Conservation (phyloP, 1,140 invertebrate genomes). For the Drosophila navojoa region DNA sequence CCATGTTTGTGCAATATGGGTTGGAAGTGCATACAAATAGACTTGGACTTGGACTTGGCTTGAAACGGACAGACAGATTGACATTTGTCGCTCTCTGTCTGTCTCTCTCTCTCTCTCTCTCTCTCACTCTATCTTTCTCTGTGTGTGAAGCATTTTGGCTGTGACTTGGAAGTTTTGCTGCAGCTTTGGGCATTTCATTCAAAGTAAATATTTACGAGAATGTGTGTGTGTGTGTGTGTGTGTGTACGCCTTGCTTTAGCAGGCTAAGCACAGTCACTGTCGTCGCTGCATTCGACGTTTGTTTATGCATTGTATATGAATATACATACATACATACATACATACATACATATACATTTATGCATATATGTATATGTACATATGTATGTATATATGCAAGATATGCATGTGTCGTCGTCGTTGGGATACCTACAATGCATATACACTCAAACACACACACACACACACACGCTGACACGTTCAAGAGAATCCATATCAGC, state of each 20-base stretch:
- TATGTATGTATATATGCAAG: slow-evolving; percentile 18
- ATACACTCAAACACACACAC: slow-evolving; percentile 42
- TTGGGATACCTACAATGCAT: slow-evolving; percentile 54
- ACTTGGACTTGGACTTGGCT: slow-evolving; percentile 27
- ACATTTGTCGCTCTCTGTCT: slow-evolving; percentile 3
- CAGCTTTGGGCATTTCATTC: slow-evolving; percentile 65
- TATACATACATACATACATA: slow-evolving; percentile 15
- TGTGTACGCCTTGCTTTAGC: slow-evolving; percentile 20
- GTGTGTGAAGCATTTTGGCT: slow-evolving; percentile 36
- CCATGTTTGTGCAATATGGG: slow-evolving; percentile 16
- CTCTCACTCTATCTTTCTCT: slow-evolving; percentile 9
- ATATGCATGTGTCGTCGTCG: slow-evolving; percentile 40
- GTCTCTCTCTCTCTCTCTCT: slow-evolving; percentile 12
- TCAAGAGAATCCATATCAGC: slow-evolving; percentile 71
- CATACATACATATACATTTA: slow-evolving; percentile 6
- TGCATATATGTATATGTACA: background rate
- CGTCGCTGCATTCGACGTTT: slow-evolving; percentile 5
- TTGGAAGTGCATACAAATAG: slow-evolving; percentile 50
- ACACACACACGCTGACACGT: slow-evolving; percentile 1
- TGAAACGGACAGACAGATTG: slow-evolving; percentile 27
- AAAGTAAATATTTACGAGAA: slow-evolving; percentile 51
- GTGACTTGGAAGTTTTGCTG: slow-evolving; percentile 46
- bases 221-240: slow-evolving; percentile 1
- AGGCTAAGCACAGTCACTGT: background rate
- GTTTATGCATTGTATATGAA: slow-evolving; percentile 24